phyloP scores from a whole-genome alignment of 2,113 vertebrate species.

The Pachypanchax playfairii region DNA sequence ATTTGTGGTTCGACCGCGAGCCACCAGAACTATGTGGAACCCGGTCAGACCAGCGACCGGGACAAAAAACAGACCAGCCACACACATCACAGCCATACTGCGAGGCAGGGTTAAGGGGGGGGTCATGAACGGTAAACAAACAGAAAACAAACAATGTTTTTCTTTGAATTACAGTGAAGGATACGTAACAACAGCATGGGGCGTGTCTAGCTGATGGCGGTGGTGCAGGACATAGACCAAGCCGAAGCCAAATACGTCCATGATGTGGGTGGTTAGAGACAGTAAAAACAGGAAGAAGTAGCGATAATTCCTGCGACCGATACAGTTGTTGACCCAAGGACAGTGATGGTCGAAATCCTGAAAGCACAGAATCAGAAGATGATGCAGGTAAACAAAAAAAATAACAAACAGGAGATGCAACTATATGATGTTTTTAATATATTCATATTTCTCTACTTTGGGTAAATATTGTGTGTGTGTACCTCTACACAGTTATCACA shows the following conservation, averaged over 20 bases:
- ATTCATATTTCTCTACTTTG: background rate
- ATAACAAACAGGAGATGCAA: too few species aligned
- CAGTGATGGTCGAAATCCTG: constrained; percentile 99
- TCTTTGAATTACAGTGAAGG: constrained; percentile 69
- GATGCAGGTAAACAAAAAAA: background rate
- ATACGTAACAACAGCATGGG: constrained; percentile 94
- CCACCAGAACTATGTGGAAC: constrained; percentile 95
- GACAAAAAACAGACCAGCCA: constrained; percentile 95
- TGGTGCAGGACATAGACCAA: constrained; percentile 91
- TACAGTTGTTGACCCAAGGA: constrained; percentile 98
- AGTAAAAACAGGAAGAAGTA: constrained; percentile 98
- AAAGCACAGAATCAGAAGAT: background rate
- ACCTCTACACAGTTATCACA: constrained; percentile 99
- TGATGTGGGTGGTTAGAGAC: constrained; percentile 92
- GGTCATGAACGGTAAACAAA: background rate
- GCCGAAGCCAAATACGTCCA: constrained; percentile 92
- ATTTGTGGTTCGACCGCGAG: constrained; percentile 93
- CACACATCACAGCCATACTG: constrained; percentile 97
- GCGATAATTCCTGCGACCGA: constrained; percentile 95
- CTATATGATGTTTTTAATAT: background rate
- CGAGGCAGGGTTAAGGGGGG: constrained; percentile 50
- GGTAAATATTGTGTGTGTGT: constrained; percentile 25
- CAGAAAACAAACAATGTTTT: background rate
- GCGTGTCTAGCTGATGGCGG: constrained; percentile 86
- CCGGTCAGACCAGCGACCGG: constrained; percentile 95